phyloP scores from a whole-genome alignment of 2,113 vertebrate genomes.

The Hepsetus odoe region DNA sequence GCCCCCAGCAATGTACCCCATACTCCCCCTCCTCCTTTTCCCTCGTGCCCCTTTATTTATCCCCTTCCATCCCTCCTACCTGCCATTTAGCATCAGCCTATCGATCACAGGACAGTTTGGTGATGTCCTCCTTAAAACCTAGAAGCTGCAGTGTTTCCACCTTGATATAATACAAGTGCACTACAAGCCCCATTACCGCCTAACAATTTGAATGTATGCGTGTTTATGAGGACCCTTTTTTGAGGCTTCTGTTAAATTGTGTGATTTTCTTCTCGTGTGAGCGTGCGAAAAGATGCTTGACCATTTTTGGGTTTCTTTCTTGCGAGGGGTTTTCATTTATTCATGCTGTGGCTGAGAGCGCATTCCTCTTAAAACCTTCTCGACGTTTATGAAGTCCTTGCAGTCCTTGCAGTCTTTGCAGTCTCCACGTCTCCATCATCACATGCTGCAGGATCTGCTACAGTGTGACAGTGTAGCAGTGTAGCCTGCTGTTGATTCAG shows the following conservation, averaged over 20 bases:
- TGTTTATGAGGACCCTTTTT: conserved; percentile 15
- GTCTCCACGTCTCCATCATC: no score
- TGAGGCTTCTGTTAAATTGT: neutral
- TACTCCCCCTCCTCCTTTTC: conserved; percentile 20
- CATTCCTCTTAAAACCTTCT: neutral
- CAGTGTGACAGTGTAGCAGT: no score
- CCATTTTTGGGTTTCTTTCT: neutral
- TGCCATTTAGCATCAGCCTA: neutral
- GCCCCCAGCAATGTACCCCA: neutral
- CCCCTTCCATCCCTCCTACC: conserved; percentile 29
- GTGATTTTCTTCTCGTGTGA: neutral
- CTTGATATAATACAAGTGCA: neutral
- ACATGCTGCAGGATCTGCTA: no score
- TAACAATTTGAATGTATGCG: neutral
- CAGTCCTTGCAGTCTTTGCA: no score
- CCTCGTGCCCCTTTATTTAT: conserved; percentile 23
- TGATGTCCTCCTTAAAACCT: conserved; percentile 2
- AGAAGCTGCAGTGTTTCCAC: neutral
- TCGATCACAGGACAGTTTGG: neutral
- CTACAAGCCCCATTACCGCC: neutral
- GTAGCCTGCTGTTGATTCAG: neutral
- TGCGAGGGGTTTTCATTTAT: conserved; percentile 23
- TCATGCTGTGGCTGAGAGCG: conserved; percentile 22
- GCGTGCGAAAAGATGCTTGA: neutral
- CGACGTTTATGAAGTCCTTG: neutral